Percentiles rank a stretch among this genome's conserved stretches.
Conservation (phyloP, 2,888 invertebrate species). For the Phasia obesa region DNA sequence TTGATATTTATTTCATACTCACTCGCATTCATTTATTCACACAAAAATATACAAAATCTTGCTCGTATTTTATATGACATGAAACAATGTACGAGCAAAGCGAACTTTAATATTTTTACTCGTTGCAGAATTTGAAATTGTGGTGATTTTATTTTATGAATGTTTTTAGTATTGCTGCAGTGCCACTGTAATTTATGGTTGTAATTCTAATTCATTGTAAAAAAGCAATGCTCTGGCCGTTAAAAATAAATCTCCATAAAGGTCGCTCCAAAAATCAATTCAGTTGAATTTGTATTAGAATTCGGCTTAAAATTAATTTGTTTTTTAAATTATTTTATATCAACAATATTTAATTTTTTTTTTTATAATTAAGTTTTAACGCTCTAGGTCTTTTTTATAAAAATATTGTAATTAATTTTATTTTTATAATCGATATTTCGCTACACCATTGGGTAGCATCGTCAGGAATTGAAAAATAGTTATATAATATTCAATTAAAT, state of each 20-base stretch:
- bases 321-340: background rate
- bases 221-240: background rate
- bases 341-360: background rate
- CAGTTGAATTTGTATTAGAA: conserved; percentile 6
- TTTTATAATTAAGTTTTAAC: too few relatives aligned
- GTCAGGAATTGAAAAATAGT: too few relatives aligned
- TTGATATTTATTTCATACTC: conserved; percentile 50
- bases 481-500: too few relatives aligned
- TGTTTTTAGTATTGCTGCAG: conserved; percentile 3
- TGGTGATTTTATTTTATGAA: conserved; percentile 38
- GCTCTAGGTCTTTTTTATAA: too few relatives aligned
- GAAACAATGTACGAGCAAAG: conserved; percentile 26
- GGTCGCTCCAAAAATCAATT: conserved; percentile 16
- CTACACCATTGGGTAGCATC: too few relatives aligned
- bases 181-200: conserved; percentile 38
- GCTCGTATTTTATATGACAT: background rate
- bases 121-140: conserved; percentile 25
- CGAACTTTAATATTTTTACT: conserved; percentile 32
- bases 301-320: background rate
- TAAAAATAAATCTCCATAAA: conserved; percentile 25
- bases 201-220: conserved; percentile 28
- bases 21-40: background rate
- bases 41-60: background rate
- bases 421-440: too few relatives aligned
- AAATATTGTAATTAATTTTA: too few relatives aligned